phyloP scores from a whole-genome alignment of 2,113 vertebrate species.

The Numida meleagris region DNA sequence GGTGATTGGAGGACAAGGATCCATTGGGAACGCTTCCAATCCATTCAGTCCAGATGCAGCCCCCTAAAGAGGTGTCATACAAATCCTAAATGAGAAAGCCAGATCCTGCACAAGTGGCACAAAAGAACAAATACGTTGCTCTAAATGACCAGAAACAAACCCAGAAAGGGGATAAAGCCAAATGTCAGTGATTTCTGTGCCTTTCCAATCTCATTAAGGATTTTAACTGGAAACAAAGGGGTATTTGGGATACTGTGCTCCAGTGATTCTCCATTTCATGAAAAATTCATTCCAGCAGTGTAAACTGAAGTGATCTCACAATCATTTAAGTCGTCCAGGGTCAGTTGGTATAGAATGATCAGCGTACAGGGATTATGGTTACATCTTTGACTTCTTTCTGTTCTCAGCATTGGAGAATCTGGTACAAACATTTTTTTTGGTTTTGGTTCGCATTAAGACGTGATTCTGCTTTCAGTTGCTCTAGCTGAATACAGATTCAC shows the following conservation, averaged over 20 bases:
- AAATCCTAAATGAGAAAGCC: background rate
- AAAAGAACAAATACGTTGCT: background rate
- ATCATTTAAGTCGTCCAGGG: background rate
- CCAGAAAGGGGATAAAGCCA: background rate
- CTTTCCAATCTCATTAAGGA: conserved; percentile 13
- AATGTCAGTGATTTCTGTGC: background rate
- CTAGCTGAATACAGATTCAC: background rate
- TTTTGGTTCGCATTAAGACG: background rate
- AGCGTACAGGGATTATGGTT: background rate
- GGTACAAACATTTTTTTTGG: background rate
- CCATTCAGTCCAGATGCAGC: background rate
- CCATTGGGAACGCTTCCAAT: background rate
- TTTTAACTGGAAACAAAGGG: conserved; percentile 1
- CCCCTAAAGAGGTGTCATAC: background rate
- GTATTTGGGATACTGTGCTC: background rate
- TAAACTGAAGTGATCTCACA: background rate
- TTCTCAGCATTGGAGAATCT: background rate
- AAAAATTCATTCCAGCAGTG: background rate
- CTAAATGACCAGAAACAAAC: background rate
- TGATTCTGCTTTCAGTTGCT: background rate
- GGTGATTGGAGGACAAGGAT: accelerated
- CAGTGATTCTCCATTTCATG: background rate
- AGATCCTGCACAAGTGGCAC: background rate
- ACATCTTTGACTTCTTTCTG: background rate
- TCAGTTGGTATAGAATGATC: background rate